Percentiles rank a stretch among this genome's conserved stretches.
Evolutionary conservation across 2,113 vertebrate genomes (phyloP).

Genomic region (Vulpes lagopus): DNA sequence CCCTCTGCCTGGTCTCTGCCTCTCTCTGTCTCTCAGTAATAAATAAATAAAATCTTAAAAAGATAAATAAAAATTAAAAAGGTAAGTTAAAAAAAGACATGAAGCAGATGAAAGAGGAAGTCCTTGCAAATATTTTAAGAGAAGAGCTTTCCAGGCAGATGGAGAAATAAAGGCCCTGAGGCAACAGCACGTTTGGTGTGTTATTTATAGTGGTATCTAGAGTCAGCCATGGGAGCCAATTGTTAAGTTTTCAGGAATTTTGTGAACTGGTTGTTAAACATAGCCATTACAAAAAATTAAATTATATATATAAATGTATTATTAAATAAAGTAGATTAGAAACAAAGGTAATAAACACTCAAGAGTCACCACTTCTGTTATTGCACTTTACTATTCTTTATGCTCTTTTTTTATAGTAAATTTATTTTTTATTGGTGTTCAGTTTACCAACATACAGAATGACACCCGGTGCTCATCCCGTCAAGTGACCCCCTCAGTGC

Average conservation of each 20-base stretch:
- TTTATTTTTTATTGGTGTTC: too few relatives aligned
- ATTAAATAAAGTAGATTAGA: conserved; percentile 35
- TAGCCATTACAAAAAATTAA: neutral
- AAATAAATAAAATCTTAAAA: too few relatives aligned
- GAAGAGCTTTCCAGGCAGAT: neutral
- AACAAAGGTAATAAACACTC: neutral
- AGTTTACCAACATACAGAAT: too few relatives aligned
- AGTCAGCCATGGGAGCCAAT: neutral
- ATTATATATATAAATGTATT: neutral
- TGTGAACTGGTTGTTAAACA: conserved; percentile 18
- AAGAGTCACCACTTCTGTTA: neutral
- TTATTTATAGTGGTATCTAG: neutral
- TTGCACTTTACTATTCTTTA: neutral
- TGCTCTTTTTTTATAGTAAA: neutral
- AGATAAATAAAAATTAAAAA: too few relatives aligned
- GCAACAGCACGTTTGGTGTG: neutral
- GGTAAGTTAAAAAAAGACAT: conserved; percentile 4
- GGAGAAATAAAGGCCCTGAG: conserved; percentile 13
- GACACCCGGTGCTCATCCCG: too few relatives aligned
- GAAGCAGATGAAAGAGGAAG: neutral
- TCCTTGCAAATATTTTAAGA: neutral
- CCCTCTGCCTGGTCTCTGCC: too few relatives aligned
- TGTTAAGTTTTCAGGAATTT: conserved; percentile 42
- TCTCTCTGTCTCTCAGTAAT: too few relatives aligned
- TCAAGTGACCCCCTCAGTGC: too few relatives aligned